A percentile compares a stretch with the other conserved stretches of the same genome.
Evolutionary conservation across 1,140 invertebrate genomes (phyloP).

Genomic region (Drosophila gunungcola): DNA sequence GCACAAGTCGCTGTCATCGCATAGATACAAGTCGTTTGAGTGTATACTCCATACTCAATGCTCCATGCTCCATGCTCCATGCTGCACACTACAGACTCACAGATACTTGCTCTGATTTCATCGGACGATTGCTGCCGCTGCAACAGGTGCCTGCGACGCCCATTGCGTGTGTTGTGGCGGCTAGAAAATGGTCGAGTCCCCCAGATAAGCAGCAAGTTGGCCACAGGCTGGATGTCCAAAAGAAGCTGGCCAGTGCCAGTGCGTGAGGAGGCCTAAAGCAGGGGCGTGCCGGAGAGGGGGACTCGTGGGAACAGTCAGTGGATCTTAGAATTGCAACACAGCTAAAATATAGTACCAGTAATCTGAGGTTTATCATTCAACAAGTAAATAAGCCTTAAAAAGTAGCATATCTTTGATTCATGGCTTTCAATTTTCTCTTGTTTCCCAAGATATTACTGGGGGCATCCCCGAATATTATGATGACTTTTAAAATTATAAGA

Average conservation of each 20-base stretch:
- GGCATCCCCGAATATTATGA: constrained; percentile 1
- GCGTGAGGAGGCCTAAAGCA: constrained; percentile 43
- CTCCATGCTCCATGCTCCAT: too few relatives aligned
- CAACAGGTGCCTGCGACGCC: constrained; percentile 76
- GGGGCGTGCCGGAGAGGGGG: constrained; percentile 23
- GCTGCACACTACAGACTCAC: constrained; percentile 3
- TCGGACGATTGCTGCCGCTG: constrained; percentile 40
- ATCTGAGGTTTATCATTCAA: neutral
- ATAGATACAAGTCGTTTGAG: constrained; percentile 3
- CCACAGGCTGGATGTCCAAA: constrained; percentile 20
- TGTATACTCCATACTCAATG: neutral
- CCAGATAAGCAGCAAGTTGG: constrained; percentile 61
- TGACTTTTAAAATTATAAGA: neutral
- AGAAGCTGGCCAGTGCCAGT: constrained; percentile 41
- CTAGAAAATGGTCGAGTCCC: constrained; percentile 57
- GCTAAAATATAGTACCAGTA: neutral
- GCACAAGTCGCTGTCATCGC: constrained; percentile 74
- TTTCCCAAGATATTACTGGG: neutral
- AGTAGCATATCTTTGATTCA: neutral
- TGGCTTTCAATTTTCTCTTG: neutral
- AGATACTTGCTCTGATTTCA: constrained; percentile 72
- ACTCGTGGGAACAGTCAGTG: neutral
- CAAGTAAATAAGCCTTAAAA: too few relatives aligned
- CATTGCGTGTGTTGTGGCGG: constrained; percentile 69
- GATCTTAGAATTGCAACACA: constrained; percentile 15